A percentile compares a stretch with the other conserved stretches of the same genome.
phyloP scores from a whole-genome alignment of 2,113 vertebrate genomes.

The Phylloscopus trochilus region DNA sequence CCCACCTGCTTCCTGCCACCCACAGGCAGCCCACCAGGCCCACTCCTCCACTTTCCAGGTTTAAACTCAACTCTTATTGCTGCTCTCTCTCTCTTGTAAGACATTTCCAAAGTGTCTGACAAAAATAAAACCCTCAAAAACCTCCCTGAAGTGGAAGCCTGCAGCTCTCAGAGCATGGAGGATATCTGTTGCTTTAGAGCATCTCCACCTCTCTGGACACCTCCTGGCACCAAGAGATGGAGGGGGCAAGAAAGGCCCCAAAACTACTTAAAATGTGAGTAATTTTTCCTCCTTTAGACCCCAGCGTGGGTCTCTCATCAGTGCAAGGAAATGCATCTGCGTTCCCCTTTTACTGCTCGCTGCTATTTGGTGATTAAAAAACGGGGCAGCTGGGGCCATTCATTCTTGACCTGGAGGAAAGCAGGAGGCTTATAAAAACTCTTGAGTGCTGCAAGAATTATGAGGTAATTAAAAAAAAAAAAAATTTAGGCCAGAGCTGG shows the following conservation, averaged over 20 bases:
- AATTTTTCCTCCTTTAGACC: neutral
- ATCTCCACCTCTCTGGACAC: neutral
- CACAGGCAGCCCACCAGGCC: neutral
- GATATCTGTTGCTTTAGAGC: accelerated
- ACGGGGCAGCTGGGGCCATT: neutral
- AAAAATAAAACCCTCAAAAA: neutral
- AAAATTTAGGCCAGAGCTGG: neutral
- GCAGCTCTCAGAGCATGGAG: neutral
- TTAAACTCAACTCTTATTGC: neutral
- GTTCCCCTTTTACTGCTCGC: neutral
- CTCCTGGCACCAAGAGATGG: neutral
- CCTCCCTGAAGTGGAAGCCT: neutral
- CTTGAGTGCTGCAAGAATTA: constrained; percentile 42
- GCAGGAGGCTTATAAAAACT: constrained; percentile 43
- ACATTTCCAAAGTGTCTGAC: neutral
- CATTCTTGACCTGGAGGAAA: neutral
- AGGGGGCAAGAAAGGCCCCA: neutral
- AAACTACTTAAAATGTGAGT: neutral
- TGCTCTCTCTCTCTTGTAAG: accelerated
- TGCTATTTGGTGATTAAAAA: constrained; percentile 6
- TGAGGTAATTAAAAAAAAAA: constrained; percentile 35
- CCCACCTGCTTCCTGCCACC: constrained; percentile 18
- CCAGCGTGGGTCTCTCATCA: neutral
- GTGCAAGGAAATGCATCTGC: neutral
- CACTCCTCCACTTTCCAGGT: neutral